Evolutionary conservation across 2,113 vertebrate genomes (phyloP).

Genomic region (Lagopus leucura): DNA sequence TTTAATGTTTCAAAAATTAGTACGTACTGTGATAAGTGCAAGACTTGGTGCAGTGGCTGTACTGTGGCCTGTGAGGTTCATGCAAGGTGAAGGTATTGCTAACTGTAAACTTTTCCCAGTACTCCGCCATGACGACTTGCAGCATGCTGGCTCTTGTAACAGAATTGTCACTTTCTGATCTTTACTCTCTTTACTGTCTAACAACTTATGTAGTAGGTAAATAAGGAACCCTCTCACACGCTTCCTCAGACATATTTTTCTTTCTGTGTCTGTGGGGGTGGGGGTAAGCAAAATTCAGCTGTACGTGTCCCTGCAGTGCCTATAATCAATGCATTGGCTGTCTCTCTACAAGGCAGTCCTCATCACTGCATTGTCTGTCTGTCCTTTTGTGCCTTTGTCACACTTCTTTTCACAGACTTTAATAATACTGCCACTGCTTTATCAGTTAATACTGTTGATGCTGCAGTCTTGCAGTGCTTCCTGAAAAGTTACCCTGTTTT

Average conservation of each 20-base stretch:
- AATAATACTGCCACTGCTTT: neutral
- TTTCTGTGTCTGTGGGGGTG: neutral
- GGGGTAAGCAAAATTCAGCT: neutral
- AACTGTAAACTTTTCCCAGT: too few relatives aligned
- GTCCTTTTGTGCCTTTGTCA: neutral
- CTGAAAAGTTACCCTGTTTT: neutral
- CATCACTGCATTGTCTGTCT: neutral
- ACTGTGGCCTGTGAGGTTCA: too few relatives aligned
- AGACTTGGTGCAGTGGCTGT: neutral
- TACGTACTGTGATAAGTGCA: rapidly evolving
- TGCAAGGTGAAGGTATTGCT: too few relatives aligned
- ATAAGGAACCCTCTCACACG: neutral
- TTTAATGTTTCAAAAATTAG: neutral
- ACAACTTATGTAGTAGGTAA: neutral
- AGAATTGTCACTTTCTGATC: neutral
- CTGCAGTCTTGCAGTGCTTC: neutral
- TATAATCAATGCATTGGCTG: neutral
- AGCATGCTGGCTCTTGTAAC: neutral
- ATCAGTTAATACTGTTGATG: neutral
- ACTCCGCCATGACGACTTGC: too few relatives aligned
- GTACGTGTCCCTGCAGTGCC: neutral
- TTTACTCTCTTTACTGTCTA: neutral
- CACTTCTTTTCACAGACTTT: neutral
- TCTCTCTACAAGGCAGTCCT: neutral
- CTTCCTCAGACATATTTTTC: neutral